These are phyloP conservation scores for Tenthredo notha DNA, from an alignment of 2,888 invertebrate species.

Conservation along the genomic window DNA sequence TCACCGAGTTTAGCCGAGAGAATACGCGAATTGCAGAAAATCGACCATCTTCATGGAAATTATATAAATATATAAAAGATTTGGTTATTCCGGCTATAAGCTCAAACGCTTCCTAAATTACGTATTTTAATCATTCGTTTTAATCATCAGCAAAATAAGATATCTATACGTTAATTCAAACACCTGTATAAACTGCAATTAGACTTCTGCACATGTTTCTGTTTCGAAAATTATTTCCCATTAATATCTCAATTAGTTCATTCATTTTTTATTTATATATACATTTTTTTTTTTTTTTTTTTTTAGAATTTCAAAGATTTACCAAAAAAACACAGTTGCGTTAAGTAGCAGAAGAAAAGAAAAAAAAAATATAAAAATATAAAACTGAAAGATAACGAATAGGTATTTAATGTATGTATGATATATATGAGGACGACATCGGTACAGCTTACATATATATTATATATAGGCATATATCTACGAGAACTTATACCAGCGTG, in stretches of 20 bases:
- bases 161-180: neutral
- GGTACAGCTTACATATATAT: neutral
- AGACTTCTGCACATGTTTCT: neutral
- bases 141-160: neutral
- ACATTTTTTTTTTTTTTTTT: too few species aligned
- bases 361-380: neutral
- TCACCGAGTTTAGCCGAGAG: conserved; percentile 29
- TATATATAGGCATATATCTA: neutral
- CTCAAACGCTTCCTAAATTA: neutral
- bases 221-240: too few species aligned
- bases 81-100: neutral
- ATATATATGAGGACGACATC: neutral
- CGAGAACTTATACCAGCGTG: conserved; percentile 15
- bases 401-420: neutral
- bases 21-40: conserved; percentile 33
- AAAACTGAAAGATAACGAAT: neutral
- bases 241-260: too few species aligned
- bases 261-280: too few species aligned
- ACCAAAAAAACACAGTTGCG: too few species aligned
- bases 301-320: too few species aligned
- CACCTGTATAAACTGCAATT: neutral
- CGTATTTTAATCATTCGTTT: neutral
- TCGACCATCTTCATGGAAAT: conserved; percentile 40
- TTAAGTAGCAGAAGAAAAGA: neutral
- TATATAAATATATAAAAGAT: neutral